phyloP scores from a whole-genome alignment of 2,113 vertebrate species.

The Rattus rattus region DNA sequence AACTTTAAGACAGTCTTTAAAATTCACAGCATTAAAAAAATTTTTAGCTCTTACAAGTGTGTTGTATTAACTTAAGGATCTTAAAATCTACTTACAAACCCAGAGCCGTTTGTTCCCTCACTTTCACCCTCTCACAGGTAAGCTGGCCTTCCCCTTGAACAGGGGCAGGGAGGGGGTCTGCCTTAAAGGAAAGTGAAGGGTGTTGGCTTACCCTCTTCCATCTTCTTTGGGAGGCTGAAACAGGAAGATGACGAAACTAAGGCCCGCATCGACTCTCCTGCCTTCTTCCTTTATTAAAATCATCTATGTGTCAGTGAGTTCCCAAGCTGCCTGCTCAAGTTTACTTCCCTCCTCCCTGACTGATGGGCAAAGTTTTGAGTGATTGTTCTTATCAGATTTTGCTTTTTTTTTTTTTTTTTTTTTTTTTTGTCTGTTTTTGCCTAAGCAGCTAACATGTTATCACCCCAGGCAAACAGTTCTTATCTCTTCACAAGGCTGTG shows the following conservation, averaged over 20 bases:
- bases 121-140: neutral
- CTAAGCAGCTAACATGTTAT: conserved; percentile 46
- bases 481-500: conserved; percentile 40
- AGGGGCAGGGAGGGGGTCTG: neutral
- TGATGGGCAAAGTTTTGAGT: neutral
- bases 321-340: neutral
- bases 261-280: neutral
- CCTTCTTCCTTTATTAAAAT: neutral
- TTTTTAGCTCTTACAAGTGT: conserved; percentile 46
- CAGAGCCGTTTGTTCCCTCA: neutral
- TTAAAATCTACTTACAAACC: neutral
- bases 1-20: neutral
- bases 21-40: neutral
- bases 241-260: neutral
- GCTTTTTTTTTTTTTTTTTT: too few relatives aligned
- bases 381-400: conserved; percentile 51
- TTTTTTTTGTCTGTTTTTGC: conserved; percentile 37
- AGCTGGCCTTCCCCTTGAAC: neutral
- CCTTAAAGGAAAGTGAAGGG: neutral
- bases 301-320: neutral
- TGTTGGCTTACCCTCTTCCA: neutral
- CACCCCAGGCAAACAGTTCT: conserved; percentile 55
- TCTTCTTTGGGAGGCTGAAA: neutral
- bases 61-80: neutral
- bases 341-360: neutral